Evolutionary conservation across 2,113 vertebrate genomes (phyloP).

Genomic region (Prietella phreatophila): DNA sequence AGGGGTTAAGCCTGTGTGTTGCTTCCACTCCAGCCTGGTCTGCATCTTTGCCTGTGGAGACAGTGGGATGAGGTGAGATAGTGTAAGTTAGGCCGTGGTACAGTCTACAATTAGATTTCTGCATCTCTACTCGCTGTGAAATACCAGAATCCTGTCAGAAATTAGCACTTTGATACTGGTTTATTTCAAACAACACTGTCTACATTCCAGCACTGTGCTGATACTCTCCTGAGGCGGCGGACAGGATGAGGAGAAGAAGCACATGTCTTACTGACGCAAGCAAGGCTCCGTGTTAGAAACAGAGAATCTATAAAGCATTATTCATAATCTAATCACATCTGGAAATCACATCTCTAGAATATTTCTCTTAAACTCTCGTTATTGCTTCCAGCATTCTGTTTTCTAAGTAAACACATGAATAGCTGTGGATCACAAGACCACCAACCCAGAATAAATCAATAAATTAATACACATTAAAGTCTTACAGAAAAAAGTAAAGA

Average conservation of each 20-base stretch:
- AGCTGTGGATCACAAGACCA: constrained; percentile 59
- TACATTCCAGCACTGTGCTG: constrained; percentile 51
- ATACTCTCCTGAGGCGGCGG: constrained; percentile 19
- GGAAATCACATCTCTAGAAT: constrained; percentile 52
- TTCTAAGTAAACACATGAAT: constrained; percentile 67
- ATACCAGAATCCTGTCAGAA: constrained; percentile 48
- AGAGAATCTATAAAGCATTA: constrained; percentile 13
- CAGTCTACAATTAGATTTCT: constrained; percentile 41
- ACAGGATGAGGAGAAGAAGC: constrained; percentile 24
- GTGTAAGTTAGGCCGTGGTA: constrained; percentile 2
- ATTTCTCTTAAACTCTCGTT: constrained; percentile 20
- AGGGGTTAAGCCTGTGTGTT: constrained; percentile 54
- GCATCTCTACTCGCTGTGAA: constrained; percentile 9
- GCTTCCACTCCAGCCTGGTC: constrained; percentile 63
- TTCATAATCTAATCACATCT: not conserved
- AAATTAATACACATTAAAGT: constrained; percentile 19
- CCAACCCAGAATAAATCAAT: constrained; percentile 59
- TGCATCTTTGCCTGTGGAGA: constrained; percentile 66
- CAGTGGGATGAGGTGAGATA: constrained; percentile 28
- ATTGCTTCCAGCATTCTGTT: constrained; percentile 68
- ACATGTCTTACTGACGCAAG: constrained; percentile 29
- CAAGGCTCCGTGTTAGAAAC: not conserved
- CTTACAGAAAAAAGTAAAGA: not conserved
- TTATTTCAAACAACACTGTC: constrained; percentile 48
- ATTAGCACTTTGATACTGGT: constrained; percentile 45